Evolutionary conservation across 2,113 vertebrate genomes (phyloP).

Genomic region (Okapia johnstoni): DNA sequence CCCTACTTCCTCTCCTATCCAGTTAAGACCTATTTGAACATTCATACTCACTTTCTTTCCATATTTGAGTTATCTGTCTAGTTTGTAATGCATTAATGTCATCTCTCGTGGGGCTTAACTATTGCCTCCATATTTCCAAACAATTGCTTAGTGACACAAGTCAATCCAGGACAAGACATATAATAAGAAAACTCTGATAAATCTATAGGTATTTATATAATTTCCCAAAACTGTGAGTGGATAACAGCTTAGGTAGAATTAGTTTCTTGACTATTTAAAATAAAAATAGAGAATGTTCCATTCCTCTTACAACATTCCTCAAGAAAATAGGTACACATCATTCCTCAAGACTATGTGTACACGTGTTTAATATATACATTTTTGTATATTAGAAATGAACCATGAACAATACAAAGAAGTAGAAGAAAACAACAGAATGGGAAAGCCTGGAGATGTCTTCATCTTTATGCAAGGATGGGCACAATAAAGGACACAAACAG

Average conservation of each 20-base stretch:
- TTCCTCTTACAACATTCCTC: not conserved
- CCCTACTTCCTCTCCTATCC: constrained; percentile 16
- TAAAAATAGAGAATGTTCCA: not conserved
- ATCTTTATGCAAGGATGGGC: not conserved
- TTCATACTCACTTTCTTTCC: constrained; percentile 19
- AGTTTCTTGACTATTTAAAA: not conserved
- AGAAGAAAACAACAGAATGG: not conserved
- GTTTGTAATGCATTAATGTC: not conserved
- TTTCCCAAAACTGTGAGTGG: not conserved
- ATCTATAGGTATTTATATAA: not conserved
- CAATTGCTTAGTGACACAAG: not conserved
- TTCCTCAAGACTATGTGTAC: not conserved
- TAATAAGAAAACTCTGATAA: not conserved
- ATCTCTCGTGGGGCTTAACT: not conserved
- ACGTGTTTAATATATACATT: not conserved
- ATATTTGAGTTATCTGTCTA: not conserved
- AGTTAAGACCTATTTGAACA: constrained; percentile 64
- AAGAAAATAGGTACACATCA: not conserved
- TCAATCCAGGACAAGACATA: not conserved
- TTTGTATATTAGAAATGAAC: not conserved
- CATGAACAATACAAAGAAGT: not conserved
- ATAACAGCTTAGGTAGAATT: not conserved
- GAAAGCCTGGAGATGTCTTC: not conserved
- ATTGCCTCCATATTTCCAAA: not conserved
- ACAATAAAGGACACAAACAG: not conserved